A percentile compares a stretch with the other conserved stretches of the same genome.
These are phyloP conservation scores for Anseranas semipalmata DNA, from an alignment of 2,113 vertebrate species.

Conservation along the genomic window DNA sequence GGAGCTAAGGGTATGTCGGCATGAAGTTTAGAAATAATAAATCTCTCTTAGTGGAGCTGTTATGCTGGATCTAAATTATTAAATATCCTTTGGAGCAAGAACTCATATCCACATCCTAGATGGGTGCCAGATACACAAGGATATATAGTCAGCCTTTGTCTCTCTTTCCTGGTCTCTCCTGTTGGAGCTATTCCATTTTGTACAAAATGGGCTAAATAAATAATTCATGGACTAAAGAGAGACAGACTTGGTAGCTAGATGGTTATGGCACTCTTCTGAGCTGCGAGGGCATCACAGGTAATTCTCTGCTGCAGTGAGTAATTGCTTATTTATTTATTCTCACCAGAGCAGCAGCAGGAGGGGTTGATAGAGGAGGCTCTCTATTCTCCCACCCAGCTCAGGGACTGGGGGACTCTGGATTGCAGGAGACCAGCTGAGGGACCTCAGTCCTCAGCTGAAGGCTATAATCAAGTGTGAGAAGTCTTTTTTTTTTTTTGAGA, in stretches of 20 bases:
- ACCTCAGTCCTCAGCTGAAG: background rate
- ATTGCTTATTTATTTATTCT: conserved; percentile 1
- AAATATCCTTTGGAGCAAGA: background rate
- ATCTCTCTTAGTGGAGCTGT: background rate
- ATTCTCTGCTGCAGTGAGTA: background rate
- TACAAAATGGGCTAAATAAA: conserved; percentile 25
- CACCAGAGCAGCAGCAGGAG: background rate
- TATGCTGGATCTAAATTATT: background rate
- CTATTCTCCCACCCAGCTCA: background rate
- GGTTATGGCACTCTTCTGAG: conserved; percentile 4
- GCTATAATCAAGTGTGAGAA: background rate
- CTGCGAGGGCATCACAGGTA: background rate
- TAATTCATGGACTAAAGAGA: conserved; percentile 14
- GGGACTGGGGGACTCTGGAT: background rate
- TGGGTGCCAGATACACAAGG: background rate
- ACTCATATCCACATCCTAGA: background rate
- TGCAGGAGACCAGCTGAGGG: background rate
- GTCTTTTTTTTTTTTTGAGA: background rate
- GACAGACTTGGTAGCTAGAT: background rate
- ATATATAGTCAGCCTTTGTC: conserved; percentile 37
- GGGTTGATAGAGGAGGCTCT: background rate
- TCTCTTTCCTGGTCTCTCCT: background rate
- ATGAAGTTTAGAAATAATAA: background rate
- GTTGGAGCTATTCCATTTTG: conserved; percentile 43
- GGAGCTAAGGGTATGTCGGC: background rate